Conservation (phyloP, 2,797 vertebrate species). For the Mico argentatus region DNA sequence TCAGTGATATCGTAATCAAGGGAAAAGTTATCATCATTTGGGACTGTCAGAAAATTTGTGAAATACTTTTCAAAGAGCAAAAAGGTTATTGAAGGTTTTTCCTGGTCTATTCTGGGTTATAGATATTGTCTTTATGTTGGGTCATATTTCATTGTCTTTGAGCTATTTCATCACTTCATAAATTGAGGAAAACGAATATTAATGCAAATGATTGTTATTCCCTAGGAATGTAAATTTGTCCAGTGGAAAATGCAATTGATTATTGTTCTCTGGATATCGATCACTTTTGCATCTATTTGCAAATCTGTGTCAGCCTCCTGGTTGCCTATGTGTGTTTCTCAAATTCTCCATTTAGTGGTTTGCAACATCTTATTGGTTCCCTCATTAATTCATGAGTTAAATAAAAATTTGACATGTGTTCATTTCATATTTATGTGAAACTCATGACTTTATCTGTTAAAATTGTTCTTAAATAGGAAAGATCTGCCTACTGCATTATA, state of each 20-base stretch:
- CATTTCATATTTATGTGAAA: neutral
- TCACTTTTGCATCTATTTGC: neutral
- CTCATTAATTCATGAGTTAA: neutral
- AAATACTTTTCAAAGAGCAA: neutral
- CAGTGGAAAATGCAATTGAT: neutral
- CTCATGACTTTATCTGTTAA: slow-evolving; percentile 19
- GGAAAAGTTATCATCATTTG: neutral
- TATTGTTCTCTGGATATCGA: neutral
- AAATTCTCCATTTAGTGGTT: neutral
- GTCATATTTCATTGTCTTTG: neutral
- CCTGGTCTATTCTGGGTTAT: neutral
- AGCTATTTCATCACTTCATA: neutral
- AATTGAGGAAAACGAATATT: neutral
- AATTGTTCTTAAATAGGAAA: neutral
- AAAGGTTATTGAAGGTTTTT: neutral
- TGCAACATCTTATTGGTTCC: neutral
- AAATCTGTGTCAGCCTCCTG: neutral
- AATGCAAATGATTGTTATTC: neutral
- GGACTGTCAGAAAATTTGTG: neutral
- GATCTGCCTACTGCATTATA: neutral
- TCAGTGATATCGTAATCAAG: neutral
- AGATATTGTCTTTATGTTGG: neutral
- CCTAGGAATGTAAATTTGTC: neutral
- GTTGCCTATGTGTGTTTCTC: neutral
- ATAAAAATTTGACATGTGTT: neutral